These are phyloP conservation scores for Oryctolagus cuniculus DNA, from an alignment of 2,113 vertebrate species.

Conservation along the genomic window mOryCun1.1 NC_091433.1:175249001-175249500, in stretches of 20 bases:
- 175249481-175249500: not conserved
- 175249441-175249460: not conserved
- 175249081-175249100: not conserved
- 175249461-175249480: not conserved
- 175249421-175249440: not conserved
- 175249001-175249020: too few species aligned
- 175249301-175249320: not conserved
- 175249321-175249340: not conserved
- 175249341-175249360: not conserved
- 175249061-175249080: not conserved
- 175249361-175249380: not conserved
- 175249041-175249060: too few species aligned
- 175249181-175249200: not conserved
- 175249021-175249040: too few species aligned
- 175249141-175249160: not conserved
- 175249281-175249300: not conserved
- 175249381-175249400: not conserved
- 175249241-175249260: not conserved
- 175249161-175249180: too few species aligned
- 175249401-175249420: not conserved
- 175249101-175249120: not conserved
- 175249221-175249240: not conserved
- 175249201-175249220: not conserved
- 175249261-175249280: not conserved
- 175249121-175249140: not conserved